Evolutionary conservation across 1,140 invertebrate species (phyloP).

Genomic region (Nymphalis io): DNA sequence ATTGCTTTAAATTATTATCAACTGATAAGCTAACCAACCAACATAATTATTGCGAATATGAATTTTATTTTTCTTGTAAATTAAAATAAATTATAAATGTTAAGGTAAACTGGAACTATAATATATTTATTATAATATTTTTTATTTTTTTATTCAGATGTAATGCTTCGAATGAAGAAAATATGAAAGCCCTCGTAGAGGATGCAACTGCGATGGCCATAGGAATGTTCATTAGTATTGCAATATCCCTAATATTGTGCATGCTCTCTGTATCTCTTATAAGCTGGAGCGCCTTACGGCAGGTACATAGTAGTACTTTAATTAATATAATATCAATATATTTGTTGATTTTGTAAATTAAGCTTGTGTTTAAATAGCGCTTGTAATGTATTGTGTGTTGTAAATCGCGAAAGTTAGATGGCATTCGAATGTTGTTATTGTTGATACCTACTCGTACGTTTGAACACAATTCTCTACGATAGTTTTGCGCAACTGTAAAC

Average conservation of each 20-base stretch:
- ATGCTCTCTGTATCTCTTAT: slow-evolving; percentile 83
- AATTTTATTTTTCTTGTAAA: too few species aligned
- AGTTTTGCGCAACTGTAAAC: slow-evolving; percentile 45
- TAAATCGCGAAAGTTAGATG: background rate
- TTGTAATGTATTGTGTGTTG: background rate
- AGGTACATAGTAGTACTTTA: slow-evolving; percentile 68
- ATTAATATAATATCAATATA: background rate
- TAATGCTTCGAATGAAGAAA: slow-evolving; percentile 81
- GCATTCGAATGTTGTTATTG: background rate
- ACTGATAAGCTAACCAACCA: too few species aligned
- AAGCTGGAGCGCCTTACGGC: slow-evolving; percentile 82
- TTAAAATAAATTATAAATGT: too few species aligned
- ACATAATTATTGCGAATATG: background rate
- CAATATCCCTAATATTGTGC: slow-evolving; percentile 82
- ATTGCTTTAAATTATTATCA: too few species aligned
- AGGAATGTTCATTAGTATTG: slow-evolving; percentile 81
- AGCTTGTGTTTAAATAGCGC: background rate
- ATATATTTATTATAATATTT: too few species aligned
- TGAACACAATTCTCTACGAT: slow-evolving; percentile 14
- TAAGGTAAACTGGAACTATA: too few species aligned
- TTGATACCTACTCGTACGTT: background rate
- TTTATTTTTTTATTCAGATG: slow-evolving; percentile 47
- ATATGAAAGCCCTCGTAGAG: slow-evolving; percentile 82
- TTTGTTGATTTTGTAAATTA: too few species aligned
- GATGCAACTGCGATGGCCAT: slow-evolving; percentile 83